phyloP scores from a whole-genome alignment of 2,113 vertebrate species.

The Brachionichthys hirsutus region DNA sequence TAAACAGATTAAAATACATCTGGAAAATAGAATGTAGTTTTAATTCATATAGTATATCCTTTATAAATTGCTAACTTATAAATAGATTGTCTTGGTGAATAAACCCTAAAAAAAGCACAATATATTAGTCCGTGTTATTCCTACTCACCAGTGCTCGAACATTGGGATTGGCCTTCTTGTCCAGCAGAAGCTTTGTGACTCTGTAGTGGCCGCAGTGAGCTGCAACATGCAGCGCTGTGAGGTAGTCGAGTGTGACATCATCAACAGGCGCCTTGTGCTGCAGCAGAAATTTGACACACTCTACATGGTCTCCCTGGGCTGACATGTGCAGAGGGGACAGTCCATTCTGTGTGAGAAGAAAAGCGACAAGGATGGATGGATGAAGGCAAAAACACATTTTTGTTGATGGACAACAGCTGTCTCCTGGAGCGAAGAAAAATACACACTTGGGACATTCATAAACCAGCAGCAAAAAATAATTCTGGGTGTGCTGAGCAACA shows the following conservation, averaged over 20 bases:
- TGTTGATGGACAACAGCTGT: too few species aligned
- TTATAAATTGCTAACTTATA: too few species aligned
- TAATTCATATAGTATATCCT: too few species aligned
- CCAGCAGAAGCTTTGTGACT: slow-evolving; percentile 96
- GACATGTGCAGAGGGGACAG: slow-evolving; percentile 98
- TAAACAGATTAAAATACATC: background rate
- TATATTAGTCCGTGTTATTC: background rate
- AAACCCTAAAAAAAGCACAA: too few species aligned
- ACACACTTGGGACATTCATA: too few species aligned
- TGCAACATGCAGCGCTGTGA: slow-evolving; percentile 93
- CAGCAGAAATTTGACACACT: slow-evolving; percentile 93
- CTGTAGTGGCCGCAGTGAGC: slow-evolving; percentile 98
- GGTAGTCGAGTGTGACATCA: slow-evolving; percentile 95
- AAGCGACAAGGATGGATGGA: background rate
- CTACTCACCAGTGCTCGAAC: slow-evolving; percentile 87
- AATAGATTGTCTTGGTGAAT: too few species aligned
- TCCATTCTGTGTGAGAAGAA: slow-evolving; percentile 82
- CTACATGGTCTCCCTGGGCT: slow-evolving; percentile 95
- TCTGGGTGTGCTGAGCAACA: too few species aligned
- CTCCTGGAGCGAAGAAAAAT: too few species aligned
- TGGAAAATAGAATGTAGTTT: too few species aligned
- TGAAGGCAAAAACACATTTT: background rate
- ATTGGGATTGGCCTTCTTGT: slow-evolving; percentile 97
- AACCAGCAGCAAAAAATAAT: too few species aligned
- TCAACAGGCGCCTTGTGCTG: slow-evolving; percentile 95